Evolutionary conservation across 2,797 vertebrate species (phyloP), one percentile per base, ranked within the genome.

Genomic region (Loris lydekkerianus): DNA sequence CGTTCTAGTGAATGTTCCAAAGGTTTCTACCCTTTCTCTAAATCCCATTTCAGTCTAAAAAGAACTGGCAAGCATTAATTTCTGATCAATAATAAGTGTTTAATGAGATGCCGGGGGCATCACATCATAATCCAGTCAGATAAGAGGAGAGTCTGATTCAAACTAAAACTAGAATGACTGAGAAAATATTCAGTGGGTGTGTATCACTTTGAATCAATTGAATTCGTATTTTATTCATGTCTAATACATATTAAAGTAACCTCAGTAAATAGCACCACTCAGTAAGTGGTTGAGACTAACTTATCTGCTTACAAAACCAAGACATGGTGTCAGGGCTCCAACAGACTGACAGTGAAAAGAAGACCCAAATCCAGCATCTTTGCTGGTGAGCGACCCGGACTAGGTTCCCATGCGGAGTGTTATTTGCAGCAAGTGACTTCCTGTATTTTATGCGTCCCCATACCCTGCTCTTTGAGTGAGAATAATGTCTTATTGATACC

Each of bases 401-500:
- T 31, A n/a, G 6, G n/a, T 92, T 96, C 77, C 73, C 89, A 91
- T 83, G 94, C 95, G 37, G 83, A 70, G 31, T 86, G 20, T 65
- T 92, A 96, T 95, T 97, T 90, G 95, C 58, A 21, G 94, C 63
- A 58, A 89, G 37, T 96, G 91, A 93, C 80, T 98, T 97, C 73
- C 94, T 97, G 93, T 93, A 85, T 89, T 94, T 67, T 76, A 96
- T 94, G 63, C 85, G 63, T 96, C 96, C 87, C 89, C 84, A 95
- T 92, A 97, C 21, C 67, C 77, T 88, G 2, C 0, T 89, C 89
- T 90, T 92, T 96, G 0, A 72, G 58, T 65, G 75, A 95, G 80
- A 97, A 97, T 67, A 98, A 90, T 72, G n/a, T n/a, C 85, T 97
- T 97, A 98, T 98, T 98, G 98, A 97, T 97, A 98, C 91, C 96